A percentile compares a stretch with the other conserved stretches of the same genome.
Evolutionary conservation across 2,888 invertebrate species (phyloP).

Genomic region (Ochropleura plecta): DNA sequence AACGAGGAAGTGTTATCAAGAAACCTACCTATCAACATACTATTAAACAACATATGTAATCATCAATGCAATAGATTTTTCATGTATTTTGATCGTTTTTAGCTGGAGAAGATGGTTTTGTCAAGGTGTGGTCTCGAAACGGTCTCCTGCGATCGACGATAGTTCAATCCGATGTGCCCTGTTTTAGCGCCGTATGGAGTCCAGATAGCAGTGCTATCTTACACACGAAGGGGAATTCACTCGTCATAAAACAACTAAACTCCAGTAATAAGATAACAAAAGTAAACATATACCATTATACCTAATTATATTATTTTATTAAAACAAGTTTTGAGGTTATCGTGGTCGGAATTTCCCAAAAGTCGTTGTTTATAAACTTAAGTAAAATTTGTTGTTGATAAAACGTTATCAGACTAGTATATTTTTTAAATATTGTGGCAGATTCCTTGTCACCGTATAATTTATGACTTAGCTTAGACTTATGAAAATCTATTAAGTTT

Average conservation of each 20-base stretch:
- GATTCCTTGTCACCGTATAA: background rate
- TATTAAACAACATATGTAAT: background rate
- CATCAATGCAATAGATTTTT: background rate
- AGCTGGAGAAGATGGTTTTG: slow-evolving; percentile 99
- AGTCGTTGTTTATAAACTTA: background rate
- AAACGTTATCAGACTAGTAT: background rate
- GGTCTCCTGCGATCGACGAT: slow-evolving; percentile 98
- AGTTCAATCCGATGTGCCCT: slow-evolving; percentile 94
- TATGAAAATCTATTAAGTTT: background rate
- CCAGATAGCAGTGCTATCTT: slow-evolving; percentile 93
- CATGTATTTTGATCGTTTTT: slow-evolving; percentile 50
- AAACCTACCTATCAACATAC: background rate
- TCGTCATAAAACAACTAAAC: slow-evolving; percentile 93
- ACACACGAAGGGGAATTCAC: slow-evolving; percentile 92
- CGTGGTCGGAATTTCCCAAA: background rate
- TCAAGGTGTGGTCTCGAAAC: slow-evolving; percentile 99
- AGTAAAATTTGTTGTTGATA: background rate
- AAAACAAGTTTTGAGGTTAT: background rate
- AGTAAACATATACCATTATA: slow-evolving; percentile 88
- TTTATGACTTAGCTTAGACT: background rate
- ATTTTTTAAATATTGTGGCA: background rate
- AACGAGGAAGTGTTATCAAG: too few species aligned
- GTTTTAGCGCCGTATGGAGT: slow-evolving; percentile 96
- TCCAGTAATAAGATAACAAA: slow-evolving; percentile 93
- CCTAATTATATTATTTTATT: slow-evolving; percentile 8